A percentile compares a stretch with the other conserved stretches of the same genome.
Evolutionary conservation across 2,113 vertebrate species (phyloP).

Genomic region (Pyrgilauda ruficollis): DNA sequence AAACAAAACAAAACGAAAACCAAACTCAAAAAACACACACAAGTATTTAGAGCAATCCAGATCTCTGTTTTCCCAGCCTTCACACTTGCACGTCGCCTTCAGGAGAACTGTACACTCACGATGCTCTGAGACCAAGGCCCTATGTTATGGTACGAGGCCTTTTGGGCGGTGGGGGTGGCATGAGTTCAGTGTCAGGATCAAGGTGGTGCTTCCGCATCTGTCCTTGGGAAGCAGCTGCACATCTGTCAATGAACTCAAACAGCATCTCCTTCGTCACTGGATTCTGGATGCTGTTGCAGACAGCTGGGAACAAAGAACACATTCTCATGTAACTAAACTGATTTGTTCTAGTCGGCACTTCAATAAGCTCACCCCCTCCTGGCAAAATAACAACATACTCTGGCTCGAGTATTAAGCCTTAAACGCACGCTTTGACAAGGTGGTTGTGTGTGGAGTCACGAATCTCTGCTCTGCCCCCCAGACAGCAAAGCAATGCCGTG

Average conservation of each 20-base stretch:
- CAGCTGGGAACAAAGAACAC: conserved; percentile 77
- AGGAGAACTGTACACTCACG: conserved; percentile 45
- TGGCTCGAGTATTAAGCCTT: neutral
- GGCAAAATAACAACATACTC: neutral
- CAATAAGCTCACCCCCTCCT: neutral
- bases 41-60: conserved; percentile 67
- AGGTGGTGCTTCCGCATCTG: conserved; percentile 82
- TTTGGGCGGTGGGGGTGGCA: conserved; percentile 96
- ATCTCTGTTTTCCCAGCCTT: conserved; percentile 8
- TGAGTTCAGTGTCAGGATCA: conserved; percentile 91
- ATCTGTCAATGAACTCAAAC: conserved; percentile 89
- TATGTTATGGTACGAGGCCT: conserved; percentile 80
- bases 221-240: conserved; percentile 76
- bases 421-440: neutral
- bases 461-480: neutral
- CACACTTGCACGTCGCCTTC: conserved; percentile 1
- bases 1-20: neutral
- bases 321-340: neutral
- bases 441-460: neutral
- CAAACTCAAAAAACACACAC: conserved; percentile 20
- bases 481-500: neutral
- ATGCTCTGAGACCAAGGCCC: neutral
- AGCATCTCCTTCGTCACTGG: conserved; percentile 97
- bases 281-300: conserved; percentile 93
- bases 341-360: neutral